Percentiles rank a stretch among this genome's conserved stretches.
phyloP scores from a whole-genome alignment of 2,888 invertebrate genomes.

The Formica aserva region DNA sequence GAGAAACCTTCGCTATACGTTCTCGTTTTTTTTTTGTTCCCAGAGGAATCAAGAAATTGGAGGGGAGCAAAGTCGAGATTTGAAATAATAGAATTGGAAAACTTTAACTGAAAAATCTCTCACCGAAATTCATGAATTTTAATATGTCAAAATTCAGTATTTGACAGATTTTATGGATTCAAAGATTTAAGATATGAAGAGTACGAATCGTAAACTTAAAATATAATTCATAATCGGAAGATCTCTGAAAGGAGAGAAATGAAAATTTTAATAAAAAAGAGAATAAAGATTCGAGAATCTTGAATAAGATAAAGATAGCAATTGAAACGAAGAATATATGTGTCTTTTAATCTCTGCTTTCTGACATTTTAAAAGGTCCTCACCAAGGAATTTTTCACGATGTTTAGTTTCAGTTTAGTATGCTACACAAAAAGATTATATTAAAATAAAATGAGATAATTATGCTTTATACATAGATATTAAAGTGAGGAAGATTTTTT shows the following conservation, averaged over 20 bases:
- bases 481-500: background rate
- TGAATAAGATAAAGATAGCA: background rate
- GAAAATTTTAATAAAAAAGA: background rate
- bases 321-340: background rate
- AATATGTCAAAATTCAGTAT: background rate
- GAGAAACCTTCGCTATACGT: background rate
- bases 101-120: background rate
- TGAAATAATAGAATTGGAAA: conserved; percentile 14
- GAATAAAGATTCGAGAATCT: background rate
- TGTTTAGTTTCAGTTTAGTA: background rate
- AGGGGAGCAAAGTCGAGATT: background rate
- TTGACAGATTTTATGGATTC: conserved; percentile 2
- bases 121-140: background rate
- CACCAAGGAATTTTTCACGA: background rate
- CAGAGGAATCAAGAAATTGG: background rate
- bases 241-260: background rate
- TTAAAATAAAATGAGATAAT: background rate
- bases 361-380: background rate
- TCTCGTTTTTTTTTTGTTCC: background rate
- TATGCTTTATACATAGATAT: background rate
- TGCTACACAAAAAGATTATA: background rate
- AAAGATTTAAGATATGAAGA: background rate
- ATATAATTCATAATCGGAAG: background rate
- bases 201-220: background rate
- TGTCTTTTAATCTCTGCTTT: background rate